Percentiles rank a stretch among this genome's conserved stretches.
These are phyloP conservation scores for Lamellibrachia columna DNA, from an alignment of 2,888 invertebrate genomes.

Conservation along the genomic window DNA sequence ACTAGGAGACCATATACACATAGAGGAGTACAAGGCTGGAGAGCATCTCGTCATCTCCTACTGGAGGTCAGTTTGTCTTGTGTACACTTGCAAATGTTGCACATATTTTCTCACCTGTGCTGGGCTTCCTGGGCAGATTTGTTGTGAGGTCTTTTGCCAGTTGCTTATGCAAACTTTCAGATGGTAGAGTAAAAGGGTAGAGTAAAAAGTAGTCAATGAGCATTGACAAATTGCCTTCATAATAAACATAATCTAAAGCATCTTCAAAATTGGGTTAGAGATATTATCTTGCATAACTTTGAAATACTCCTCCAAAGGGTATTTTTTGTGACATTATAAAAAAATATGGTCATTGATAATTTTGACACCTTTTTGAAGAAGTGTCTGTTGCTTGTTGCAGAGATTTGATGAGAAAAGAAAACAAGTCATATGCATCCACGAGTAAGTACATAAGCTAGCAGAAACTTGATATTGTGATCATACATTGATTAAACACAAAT, in stretches of 20 bases:
- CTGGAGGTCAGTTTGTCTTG: slow-evolving; percentile 75
- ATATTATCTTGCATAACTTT: too few species aligned
- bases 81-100: not conserved
- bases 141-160: too few species aligned
- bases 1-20: slow-evolving; percentile 72
- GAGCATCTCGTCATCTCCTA: slow-evolving; percentile 91
- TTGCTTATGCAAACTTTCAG: too few species aligned
- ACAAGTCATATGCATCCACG: slow-evolving; percentile 24
- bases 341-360: not conserved
- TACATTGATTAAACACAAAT: not conserved
- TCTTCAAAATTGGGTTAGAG: too few species aligned
- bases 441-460: not conserved
- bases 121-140: too few species aligned
- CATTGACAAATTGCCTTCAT: too few species aligned
- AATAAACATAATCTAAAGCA: too few species aligned
- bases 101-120: not conserved
- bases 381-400: slow-evolving; percentile 27
- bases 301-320: not conserved
- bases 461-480: not conserved
- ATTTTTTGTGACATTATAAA: slow-evolving; percentile 20
- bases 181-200: too few species aligned
- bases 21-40: slow-evolving; percentile 88
- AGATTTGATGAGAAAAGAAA: slow-evolving; percentile 34
- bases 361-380: slow-evolving; percentile 9
- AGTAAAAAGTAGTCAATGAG: too few species aligned